Percentiles rank a stretch among this genome's conserved stretches.
These are phyloP conservation scores for Micromys minutus DNA, from an alignment of 2,113 vertebrate genomes.

Conservation along the genomic window DNA sequence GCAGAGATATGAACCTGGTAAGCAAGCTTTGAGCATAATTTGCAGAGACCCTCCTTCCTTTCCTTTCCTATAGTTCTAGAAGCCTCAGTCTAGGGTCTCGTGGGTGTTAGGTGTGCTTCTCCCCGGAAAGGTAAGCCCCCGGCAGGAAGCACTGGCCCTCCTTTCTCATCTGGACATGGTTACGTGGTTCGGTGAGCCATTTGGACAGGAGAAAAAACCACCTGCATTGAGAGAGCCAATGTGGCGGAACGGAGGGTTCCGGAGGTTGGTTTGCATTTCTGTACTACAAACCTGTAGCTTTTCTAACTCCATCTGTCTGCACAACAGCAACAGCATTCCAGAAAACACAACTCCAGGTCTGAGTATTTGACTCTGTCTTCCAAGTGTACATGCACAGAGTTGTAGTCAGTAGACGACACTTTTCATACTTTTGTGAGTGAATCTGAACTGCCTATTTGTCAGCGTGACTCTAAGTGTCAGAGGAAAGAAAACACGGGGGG, in stretches of 20 bases:
- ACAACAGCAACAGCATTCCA: not conserved
- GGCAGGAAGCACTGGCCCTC: not conserved
- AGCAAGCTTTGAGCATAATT: not conserved
- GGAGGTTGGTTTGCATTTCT: not conserved
- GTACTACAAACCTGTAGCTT: not conserved
- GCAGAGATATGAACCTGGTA: not conserved
- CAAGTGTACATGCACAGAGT: constrained; percentile 4
- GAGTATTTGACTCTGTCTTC: constrained; percentile 19
- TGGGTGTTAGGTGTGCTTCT: not conserved
- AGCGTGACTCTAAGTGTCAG: constrained; percentile 60
- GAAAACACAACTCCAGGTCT: not conserved
- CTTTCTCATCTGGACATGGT: not conserved
- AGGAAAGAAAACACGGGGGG: not conserved
- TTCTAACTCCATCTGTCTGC: constrained; percentile 33
- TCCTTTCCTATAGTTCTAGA: no score
- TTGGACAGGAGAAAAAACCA: not conserved
- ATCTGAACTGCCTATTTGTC: constrained; percentile 29
- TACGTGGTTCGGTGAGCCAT: not conserved
- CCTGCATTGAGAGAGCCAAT: not conserved
- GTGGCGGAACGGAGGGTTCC: not conserved
- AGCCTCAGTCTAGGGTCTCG: no score
- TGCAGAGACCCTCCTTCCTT: not conserved
- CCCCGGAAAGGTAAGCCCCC: not conserved
- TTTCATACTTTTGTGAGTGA: constrained; percentile 11
- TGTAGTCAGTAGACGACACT: not conserved